phyloP scores from a whole-genome alignment of 2,888 invertebrate species.

The Parascotia fuliginaria region DNA sequence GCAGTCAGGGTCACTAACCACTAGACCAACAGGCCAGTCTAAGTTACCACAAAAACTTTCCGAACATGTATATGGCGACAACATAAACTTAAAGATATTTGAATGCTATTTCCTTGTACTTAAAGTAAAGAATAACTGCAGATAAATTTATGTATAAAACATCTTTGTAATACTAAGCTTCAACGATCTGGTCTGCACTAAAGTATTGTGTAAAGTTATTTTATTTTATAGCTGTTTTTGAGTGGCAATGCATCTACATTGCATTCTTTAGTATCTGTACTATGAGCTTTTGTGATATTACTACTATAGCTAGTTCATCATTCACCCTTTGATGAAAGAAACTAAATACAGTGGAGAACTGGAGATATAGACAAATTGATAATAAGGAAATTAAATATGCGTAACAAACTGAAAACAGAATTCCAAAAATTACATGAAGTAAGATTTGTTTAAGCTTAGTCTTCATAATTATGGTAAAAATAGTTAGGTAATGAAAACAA shows the following conservation, averaged over 20 bases:
- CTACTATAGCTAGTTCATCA: neutral
- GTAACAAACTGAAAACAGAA: too few relatives aligned
- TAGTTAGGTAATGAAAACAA: too few relatives aligned
- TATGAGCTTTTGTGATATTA: neutral
- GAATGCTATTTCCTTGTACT: constrained; percentile 5
- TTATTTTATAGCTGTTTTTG: constrained; percentile 5
- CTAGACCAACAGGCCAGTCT: too few relatives aligned
- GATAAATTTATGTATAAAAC: constrained; percentile 34
- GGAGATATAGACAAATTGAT: constrained; percentile 2
- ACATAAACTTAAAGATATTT: constrained; percentile 3
- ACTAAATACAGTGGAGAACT: too few relatives aligned
- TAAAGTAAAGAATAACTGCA: constrained; percentile 23
- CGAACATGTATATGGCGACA: neutral
- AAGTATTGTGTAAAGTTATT: constrained; percentile 23
- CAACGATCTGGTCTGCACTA: constrained; percentile 8
- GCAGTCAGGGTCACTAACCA: too few relatives aligned
- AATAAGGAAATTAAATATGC: constrained; percentile 11
- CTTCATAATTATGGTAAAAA: too few relatives aligned
- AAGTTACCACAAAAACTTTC: neutral
- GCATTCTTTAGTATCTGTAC: neutral
- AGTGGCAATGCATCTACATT: neutral
- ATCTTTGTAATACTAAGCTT: constrained; percentile 25
- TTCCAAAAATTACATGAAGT: too few relatives aligned
- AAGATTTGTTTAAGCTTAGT: too few relatives aligned
- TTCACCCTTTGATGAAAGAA: too few relatives aligned